Base-by-base conservation (phyloP, 2,113 vertebrate species). In the Mustela nigripes region DNA sequence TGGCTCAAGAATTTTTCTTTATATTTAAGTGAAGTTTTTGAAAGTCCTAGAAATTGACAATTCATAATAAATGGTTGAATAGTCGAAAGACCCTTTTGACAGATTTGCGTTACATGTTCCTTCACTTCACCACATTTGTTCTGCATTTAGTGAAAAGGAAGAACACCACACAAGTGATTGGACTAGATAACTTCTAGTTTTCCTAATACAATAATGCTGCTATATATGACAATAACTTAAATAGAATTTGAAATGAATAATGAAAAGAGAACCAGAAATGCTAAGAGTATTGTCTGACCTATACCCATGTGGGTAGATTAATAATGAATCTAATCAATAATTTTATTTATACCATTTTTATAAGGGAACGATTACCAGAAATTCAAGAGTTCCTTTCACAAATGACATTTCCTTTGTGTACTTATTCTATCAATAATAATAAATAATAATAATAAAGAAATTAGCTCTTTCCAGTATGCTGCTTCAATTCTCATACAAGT, bases 401-500 rank as follows among this genome's bases (percentile, higher is more conserved):
- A 71, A 65, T 53, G 33, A 5, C 0, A 39, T 63, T 76, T 92
- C 53, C 42, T 89, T 58, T 50, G 3, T 81, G 19, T 50, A n/a
- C 11, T 86, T 88, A 84, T 39, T 74, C 36, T 89, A 10, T 79
- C 69, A 80, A 60, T 48, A 63, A 45, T 62, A 63, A 16, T 69
- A 53, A n/a, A 53, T 26, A 42, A 48, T 28, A 45, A 60, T 60
- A 58, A 45, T 63, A 92, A 85, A 74, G 16, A 91, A 81, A 94
- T 89, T 39, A 90, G 1, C 7, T 82, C 7, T 18, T 60, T 90
- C 24, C 36, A 10, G 4, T 78, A 63, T 60, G n/a, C 18, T 84
- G 56, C 83, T 96, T 85, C 45, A 93, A 91, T 96, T 96, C 36
- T 82, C 79, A 53, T 15, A 80, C 26, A 65, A 86, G 63, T 60